Evolutionary conservation across 2,888 invertebrate genomes (phyloP).

Genomic region (Conops quadrifasciatus): DNA sequence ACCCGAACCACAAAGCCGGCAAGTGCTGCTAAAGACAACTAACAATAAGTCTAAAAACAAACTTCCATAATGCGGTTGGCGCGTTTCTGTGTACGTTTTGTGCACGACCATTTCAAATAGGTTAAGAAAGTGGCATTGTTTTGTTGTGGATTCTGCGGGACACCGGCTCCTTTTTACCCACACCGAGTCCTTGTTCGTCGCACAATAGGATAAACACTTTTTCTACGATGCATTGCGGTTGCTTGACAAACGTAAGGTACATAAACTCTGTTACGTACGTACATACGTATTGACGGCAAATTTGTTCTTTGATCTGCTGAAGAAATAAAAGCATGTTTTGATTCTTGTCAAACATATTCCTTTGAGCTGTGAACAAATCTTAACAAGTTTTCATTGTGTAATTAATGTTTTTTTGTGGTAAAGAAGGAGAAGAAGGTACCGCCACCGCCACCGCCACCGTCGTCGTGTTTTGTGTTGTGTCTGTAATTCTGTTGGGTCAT

Average conservation of each 20-base stretch:
- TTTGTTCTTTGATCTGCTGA: constrained; percentile 18
- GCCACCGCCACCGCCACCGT: too few species aligned
- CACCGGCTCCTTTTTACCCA: constrained; percentile 4
- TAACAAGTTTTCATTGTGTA: constrained; percentile 12
- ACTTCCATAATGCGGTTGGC: constrained; percentile 23
- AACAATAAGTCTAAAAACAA: constrained; percentile 24
- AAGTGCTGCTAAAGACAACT: constrained; percentile 18
- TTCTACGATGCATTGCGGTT: constrained; percentile 30
- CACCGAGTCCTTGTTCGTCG: constrained; percentile 32
- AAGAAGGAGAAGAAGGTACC: too few species aligned
- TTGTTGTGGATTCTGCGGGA: too few species aligned
- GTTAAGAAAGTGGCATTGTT: background rate
- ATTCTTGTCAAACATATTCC: constrained; percentile 25
- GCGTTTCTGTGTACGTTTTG: background rate
- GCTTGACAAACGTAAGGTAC: constrained; percentile 26
- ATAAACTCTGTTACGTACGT: too few species aligned
- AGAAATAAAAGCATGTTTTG: constrained; percentile 25
- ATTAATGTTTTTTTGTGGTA: background rate
- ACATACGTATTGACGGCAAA: too few species aligned
- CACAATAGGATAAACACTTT: constrained; percentile 31
- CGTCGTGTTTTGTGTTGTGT: too few species aligned
- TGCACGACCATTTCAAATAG: constrained; percentile 6
- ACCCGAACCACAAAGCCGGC: constrained; percentile 6
- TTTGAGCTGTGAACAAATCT: constrained; percentile 13
- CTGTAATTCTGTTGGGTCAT: too few species aligned